Conservation (phyloP, 1,140 invertebrate genomes). For the Meloidogyne hapla region DNA sequence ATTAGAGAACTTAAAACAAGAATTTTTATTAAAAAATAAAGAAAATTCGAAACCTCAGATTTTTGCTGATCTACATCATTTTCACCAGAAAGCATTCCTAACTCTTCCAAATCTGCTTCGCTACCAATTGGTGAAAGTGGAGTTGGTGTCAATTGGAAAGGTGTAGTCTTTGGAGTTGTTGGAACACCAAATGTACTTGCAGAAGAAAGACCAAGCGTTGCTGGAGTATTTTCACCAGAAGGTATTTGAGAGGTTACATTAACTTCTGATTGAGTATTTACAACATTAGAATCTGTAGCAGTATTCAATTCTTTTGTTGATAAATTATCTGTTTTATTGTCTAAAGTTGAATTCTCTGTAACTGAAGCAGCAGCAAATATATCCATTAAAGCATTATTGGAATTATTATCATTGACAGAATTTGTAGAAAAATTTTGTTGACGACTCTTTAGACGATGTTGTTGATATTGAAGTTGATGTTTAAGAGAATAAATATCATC, state of each 20-base stretch:
- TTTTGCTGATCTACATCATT: background rate
- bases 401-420: background rate
- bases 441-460: background rate
- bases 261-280: background rate
- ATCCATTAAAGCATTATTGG: too few relatives aligned
- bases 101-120: conserved; percentile 8
- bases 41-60: background rate
- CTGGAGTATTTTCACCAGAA: background rate
- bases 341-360: background rate
- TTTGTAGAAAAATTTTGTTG: conserved; percentile 2
- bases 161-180: conserved; percentile 30
- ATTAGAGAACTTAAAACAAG: too few relatives aligned
- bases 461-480: conserved; percentile 20
- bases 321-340: background rate
- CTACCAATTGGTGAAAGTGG: conserved; percentile 30
- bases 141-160: conserved; percentile 27
- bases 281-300: background rate
- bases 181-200: conserved; percentile 30
- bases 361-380: too few relatives aligned
- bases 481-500: background rate
- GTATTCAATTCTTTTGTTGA: background rate
- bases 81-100: background rate
- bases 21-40: too few relatives aligned
- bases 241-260: background rate
- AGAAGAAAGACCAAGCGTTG: conserved; percentile 11